Percentiles rank a stretch among this genome's conserved stretches.
phyloP scores from a whole-genome alignment of 2,888 invertebrate genomes.

The Scaeva pyrastri region DNA sequence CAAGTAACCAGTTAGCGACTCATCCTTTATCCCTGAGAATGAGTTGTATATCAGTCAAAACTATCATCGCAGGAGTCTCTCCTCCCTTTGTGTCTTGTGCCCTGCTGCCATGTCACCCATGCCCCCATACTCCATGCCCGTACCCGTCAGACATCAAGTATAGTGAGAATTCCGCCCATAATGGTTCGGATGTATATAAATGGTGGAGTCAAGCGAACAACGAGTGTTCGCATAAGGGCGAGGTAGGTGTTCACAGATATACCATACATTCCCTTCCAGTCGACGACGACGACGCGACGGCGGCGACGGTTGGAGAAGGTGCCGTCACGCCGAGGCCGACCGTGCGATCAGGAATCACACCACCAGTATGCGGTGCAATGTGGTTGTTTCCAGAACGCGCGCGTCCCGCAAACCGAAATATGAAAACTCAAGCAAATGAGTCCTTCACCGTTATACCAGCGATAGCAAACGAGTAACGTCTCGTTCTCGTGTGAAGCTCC shows the following conservation, averaged over 20 bases:
- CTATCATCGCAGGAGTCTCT: conserved; percentile 57
- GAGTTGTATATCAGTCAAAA: conserved; percentile 72
- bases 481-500: conserved; percentile 20
- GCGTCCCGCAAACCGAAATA: conserved; percentile 57
- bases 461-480: background rate
- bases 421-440: conserved; percentile 65
- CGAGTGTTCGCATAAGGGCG: conserved; percentile 18
- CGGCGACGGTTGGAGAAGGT: too few relatives aligned
- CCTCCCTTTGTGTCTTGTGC: background rate
- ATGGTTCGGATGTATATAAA: background rate
- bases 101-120: background rate
- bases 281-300: conserved; percentile 10
- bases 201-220: conserved; percentile 11
- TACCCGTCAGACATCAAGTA: background rate
- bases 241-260: too few relatives aligned
- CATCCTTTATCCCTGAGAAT: conserved; percentile 66
- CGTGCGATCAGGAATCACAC: conserved; percentile 59
- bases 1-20: conserved; percentile 74
- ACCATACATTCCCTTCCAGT: conserved; percentile 8
- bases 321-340: conserved; percentile 16
- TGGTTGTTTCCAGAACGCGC: conserved; percentile 55
- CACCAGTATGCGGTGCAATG: conserved; percentile 46
- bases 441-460: conserved; percentile 40
- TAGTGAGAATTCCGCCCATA: background rate
- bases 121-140: too few relatives aligned